These are phyloP conservation scores for Chaetorhynchus papuensis DNA, from an alignment of 2,113 vertebrate genomes.

Conservation along the genomic window DNA sequence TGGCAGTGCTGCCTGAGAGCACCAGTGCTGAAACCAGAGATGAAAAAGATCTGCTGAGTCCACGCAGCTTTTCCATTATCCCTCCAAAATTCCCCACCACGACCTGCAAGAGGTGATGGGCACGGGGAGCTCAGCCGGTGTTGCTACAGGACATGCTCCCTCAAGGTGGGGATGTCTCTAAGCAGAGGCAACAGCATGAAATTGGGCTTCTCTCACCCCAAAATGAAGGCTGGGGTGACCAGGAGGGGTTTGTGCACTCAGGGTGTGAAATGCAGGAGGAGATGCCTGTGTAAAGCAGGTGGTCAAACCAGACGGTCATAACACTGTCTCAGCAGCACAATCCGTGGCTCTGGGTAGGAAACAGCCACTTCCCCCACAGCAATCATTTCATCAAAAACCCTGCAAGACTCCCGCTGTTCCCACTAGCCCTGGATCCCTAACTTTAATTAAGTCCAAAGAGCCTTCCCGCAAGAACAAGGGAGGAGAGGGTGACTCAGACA, in stretches of 20 bases:
- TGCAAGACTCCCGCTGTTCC: constrained; percentile 29
- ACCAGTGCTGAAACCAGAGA: background rate
- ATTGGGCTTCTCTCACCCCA: background rate
- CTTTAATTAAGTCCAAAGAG: constrained; percentile 58
- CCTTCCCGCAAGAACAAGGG: background rate
- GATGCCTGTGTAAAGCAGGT: background rate
- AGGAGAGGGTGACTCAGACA: constrained; percentile 37
- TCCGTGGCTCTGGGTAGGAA: background rate
- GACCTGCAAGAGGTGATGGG: fast-evolving
- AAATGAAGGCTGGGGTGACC: background rate
- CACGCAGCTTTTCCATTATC: background rate
- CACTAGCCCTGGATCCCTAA: constrained; percentile 22
- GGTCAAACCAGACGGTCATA: background rate
- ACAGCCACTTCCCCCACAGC: background rate
- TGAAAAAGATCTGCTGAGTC: background rate
- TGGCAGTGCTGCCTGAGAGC: background rate
- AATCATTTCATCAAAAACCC: constrained; percentile 30
- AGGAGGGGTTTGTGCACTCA: fast-evolving
- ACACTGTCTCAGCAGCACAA: background rate
- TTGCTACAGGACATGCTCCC: fast-evolving
- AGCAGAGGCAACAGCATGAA: background rate
- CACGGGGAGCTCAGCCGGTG: fast-evolving
- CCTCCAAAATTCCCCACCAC: fast-evolving
- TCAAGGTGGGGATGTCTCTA: background rate
- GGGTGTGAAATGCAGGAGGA: background rate